phyloP scores from a whole-genome alignment of 2,113 vertebrate genomes.

The Apus apus region DNA sequence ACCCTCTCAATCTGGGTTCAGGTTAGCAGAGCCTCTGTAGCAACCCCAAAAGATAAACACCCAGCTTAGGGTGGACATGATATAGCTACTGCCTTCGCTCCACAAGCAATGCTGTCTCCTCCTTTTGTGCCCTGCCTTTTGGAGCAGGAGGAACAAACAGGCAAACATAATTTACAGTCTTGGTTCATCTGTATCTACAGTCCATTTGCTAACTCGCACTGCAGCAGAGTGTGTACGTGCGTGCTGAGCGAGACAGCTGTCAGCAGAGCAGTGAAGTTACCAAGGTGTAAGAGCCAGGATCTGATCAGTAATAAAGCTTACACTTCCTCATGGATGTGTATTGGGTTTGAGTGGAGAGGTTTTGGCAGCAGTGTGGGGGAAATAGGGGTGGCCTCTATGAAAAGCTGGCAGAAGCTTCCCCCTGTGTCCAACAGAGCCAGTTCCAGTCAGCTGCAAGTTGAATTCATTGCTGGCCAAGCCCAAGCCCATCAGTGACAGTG shows the following conservation, averaged over 20 bases:
- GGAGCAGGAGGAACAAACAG: slow-evolving; percentile 51
- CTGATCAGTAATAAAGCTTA: slow-evolving; percentile 55
- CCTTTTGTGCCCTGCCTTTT: slow-evolving; percentile 46
- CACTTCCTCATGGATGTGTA: neutral
- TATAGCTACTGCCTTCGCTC: neutral
- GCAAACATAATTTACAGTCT: slow-evolving; percentile 64
- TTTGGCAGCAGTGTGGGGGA: neutral
- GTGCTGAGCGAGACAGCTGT: slow-evolving; percentile 46
- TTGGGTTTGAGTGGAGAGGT: neutral
- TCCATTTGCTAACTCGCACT: slow-evolving; percentile 67
- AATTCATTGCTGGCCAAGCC: neutral
- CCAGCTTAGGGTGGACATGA: neutral
- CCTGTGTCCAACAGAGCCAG: neutral
- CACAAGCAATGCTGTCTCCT: neutral
- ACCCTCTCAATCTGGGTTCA: neutral
- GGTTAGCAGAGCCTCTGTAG: neutral
- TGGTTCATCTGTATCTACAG: slow-evolving; percentile 66
- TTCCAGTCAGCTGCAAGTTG: neutral
- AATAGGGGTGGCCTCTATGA: too few species aligned
- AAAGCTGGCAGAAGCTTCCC: neutral
- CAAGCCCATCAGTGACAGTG: neutral
- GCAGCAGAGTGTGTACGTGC: slow-evolving; percentile 55
- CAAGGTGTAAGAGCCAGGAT: slow-evolving; percentile 43
- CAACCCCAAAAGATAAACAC: slow-evolving; percentile 13
- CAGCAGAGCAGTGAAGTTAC: slow-evolving; percentile 55